Base-by-base conservation (phyloP, 2,888 invertebrate species). In the Aromia moschata region DNA sequence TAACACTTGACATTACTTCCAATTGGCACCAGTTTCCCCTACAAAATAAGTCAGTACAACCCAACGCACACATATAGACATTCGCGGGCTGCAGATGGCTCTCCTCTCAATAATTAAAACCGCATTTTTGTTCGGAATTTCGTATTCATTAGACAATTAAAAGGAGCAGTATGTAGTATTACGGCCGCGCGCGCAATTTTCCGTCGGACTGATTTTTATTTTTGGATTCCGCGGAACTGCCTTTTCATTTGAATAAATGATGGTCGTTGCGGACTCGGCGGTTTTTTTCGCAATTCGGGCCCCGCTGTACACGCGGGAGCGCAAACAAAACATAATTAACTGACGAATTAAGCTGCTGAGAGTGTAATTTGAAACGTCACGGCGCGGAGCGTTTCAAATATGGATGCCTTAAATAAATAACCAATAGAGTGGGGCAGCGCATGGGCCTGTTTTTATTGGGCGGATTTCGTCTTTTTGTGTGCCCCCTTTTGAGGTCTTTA, bases 341-440 rank as follows among this genome's bases (percentile, higher is more conserved):
- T 53, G 43, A 53, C 33, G 53, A 53, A 53, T 53, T 53, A 43
- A 41, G 43, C 64, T 58, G 44, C 58, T 51, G 41, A 38, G 38
- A 49, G 16, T 49, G 49, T 49, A 49, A 49, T 49, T 49, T 49
- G 15, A 49, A 38, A 33, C 49, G 20, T 17, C 38, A 20, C 38
- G 38, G 25, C 33, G 14, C 15, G 20, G 20, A n/a, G 49, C 20
- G 17, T 11, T 49, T 49, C 30, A 49, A 49, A 49, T 49, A 49
- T 49, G 49, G 49, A 33, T 49, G 10, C 38, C 11, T 20, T 38
- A 16, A 20, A 49, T 49, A 49, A 49, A 49, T 49, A 49, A 49
- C 49, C 49, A 49, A 49, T 49, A 20, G 49, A 14, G 15, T 20
- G 38, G 37, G 25, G 11, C 30, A 25, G 11, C 15, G 38, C 12